Conservation (phyloP, 1,140 invertebrate genomes). For the Hestina assimilis region DNA sequence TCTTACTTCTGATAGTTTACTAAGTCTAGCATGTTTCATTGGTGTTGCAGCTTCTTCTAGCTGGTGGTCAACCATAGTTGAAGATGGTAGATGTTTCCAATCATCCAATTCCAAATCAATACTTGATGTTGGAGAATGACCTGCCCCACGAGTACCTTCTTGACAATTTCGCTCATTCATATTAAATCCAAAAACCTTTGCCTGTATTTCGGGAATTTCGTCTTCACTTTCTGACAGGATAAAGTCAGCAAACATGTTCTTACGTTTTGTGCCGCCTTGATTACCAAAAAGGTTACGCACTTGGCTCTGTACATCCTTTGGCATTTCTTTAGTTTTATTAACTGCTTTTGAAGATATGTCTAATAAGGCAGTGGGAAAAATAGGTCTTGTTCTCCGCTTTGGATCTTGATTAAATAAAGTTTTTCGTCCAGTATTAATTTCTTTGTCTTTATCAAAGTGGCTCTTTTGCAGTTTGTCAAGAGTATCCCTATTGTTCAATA, state of each 20-base stretch:
- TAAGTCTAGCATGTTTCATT: conserved; percentile 40
- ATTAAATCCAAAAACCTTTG: conserved; percentile 54
- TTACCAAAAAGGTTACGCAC: conserved; percentile 58
- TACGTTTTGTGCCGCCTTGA: conserved; percentile 45
- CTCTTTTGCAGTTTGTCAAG: conserved; percentile 42
- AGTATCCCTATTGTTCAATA: conserved; percentile 45
- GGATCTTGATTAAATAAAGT: conserved; percentile 42
- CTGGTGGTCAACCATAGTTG: conserved; percentile 63
- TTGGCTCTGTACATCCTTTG: conserved; percentile 35
- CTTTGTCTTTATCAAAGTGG: conserved; percentile 39
- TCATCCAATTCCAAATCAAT: conserved; percentile 63
- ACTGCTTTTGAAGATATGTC: conserved; percentile 51
- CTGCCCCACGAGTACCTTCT: conserved; percentile 24
- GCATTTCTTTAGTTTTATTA: conserved; percentile 50
- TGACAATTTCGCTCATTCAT: conserved; percentile 32
- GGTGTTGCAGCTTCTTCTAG: conserved; percentile 44
- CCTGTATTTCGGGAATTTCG: conserved; percentile 59
- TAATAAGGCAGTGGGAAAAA: conserved; percentile 51
- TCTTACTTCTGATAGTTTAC: conserved; percentile 37
- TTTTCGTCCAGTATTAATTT: conserved; percentile 43
- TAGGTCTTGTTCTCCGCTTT: conserved; percentile 41
- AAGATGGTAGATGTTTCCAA: conserved; percentile 60
- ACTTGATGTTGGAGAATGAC: conserved; percentile 46
- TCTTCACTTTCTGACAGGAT: conserved; percentile 64
- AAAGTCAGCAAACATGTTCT: conserved; percentile 64